Percentiles rank a stretch among this genome's conserved stretches.
Evolutionary conservation across 2,888 invertebrate genomes (phyloP).

Genomic region (Drosophila flavopinicola): DNA sequence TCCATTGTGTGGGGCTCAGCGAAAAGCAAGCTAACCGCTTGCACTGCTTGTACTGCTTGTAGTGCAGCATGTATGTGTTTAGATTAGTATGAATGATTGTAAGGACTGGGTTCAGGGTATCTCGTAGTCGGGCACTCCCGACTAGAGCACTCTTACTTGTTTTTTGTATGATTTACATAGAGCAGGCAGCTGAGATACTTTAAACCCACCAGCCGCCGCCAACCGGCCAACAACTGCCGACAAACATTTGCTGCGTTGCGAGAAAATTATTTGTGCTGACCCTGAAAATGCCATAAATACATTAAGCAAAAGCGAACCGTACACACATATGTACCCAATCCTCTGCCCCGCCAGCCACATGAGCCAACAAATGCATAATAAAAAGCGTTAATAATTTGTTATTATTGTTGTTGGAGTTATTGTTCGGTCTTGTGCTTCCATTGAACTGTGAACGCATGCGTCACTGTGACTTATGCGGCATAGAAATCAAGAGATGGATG

Average conservation of each 20-base stretch:
- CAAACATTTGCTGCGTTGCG: conserved; percentile 72
- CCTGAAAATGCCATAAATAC: conserved; percentile 78
- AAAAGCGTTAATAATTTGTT: conserved; percentile 60
- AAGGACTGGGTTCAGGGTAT: too few relatives aligned
- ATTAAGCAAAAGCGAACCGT: conserved; percentile 70
- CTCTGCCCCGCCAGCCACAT: neutral
- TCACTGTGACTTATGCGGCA: conserved; percentile 34
- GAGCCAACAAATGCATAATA: conserved; percentile 34
- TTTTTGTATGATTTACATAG: conserved; percentile 70
- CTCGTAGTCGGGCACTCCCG: too few relatives aligned
- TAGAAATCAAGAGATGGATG: conserved; percentile 17
- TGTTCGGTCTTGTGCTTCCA: conserved; percentile 44
- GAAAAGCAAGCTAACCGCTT: too few relatives aligned
- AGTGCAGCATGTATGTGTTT: too few relatives aligned
- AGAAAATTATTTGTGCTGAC: conserved; percentile 64
- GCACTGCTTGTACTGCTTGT: too few relatives aligned
- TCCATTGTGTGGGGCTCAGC: too few relatives aligned
- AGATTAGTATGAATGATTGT: too few relatives aligned
- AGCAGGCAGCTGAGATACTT: conserved; percentile 70
- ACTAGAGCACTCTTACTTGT: too few relatives aligned
- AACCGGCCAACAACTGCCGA: conserved; percentile 39
- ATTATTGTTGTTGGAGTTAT: conserved; percentile 28
- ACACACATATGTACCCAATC: conserved; percentile 44
- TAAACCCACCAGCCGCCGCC: conserved; percentile 63
- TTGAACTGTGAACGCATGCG: conserved; percentile 62